phyloP scores from a whole-genome alignment of 2,888 invertebrate species.

The Clepsis dumicolana region DNA sequence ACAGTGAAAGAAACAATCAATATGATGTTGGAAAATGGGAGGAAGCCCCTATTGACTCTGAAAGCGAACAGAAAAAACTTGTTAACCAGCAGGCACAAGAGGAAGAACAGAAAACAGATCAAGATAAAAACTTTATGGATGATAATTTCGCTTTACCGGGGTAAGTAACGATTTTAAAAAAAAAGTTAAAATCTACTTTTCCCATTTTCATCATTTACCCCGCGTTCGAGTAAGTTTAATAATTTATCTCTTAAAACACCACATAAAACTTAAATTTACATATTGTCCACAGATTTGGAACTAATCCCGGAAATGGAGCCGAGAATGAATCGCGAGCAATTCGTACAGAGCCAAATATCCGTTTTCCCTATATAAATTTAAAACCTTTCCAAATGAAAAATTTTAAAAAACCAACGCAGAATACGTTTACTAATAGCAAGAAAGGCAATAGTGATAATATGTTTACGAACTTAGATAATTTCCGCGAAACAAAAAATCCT shows the following conservation, averaged over 20 bases:
- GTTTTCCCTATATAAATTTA: conserved; percentile 78
- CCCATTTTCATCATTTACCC: conserved; percentile 19
- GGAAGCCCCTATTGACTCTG: conserved; percentile 60
- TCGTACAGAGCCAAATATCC: conserved; percentile 72
- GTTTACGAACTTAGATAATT: conserved; percentile 71
- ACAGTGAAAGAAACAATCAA: conserved; percentile 71
- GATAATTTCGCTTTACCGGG: conserved; percentile 78
- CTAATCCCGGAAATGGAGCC: conserved; percentile 72
- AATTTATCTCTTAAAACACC: not conserved
- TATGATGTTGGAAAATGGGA: conserved; percentile 69
- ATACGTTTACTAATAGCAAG: conserved; percentile 60
- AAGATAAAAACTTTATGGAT: conserved; percentile 54
- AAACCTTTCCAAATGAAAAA: conserved; percentile 79
- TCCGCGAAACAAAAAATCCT: conserved; percentile 69
- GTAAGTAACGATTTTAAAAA: no score
- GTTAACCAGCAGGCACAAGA: conserved; percentile 42
- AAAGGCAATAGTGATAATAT: conserved; percentile 64
- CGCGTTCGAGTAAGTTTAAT: not conserved
- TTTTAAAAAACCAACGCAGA: conserved; percentile 58
- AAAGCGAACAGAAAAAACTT: conserved; percentile 47
- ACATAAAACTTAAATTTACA: not conserved
- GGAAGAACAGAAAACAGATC: conserved; percentile 44
- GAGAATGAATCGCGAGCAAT: conserved; percentile 82
- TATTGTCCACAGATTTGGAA: conserved; percentile 69
- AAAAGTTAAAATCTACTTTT: no score